phyloP scores from a whole-genome alignment of 35 echinoderm and acorn worm species.

The Diadema setosum region DNA sequence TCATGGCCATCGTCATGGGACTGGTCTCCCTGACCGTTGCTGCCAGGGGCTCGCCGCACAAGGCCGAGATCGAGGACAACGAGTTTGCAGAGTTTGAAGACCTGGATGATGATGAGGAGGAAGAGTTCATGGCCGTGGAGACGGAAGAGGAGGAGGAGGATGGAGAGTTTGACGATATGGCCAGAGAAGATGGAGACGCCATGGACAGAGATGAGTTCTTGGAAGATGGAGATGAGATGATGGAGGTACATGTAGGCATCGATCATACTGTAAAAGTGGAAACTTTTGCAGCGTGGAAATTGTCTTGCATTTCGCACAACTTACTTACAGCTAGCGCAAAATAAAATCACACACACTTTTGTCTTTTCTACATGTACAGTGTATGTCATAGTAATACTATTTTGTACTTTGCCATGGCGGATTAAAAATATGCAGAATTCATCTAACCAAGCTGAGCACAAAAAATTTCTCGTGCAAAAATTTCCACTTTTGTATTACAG shows the following conservation, averaged over 20 bases:
- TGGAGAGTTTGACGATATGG: conserved; percentile 57
- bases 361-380: too few species aligned
- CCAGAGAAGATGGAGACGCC: conserved; percentile 33
- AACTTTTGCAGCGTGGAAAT: too few species aligned
- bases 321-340: too few species aligned
- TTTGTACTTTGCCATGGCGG: too few species aligned
- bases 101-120: conserved; percentile 91
- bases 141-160: conserved; percentile 70
- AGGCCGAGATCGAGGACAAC: conserved; percentile 90
- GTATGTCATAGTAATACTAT: too few species aligned
- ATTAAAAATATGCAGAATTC: too few species aligned
- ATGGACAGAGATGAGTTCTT: conserved; percentile 53
- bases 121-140: conserved; percentile 63
- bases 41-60: conserved; percentile 27
- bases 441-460: too few species aligned
- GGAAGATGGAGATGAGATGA: conserved; percentile 59
- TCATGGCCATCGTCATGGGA: neutral
- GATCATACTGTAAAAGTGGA: neutral
- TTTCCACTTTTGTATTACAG: too few species aligned
- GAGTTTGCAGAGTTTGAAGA: conserved; percentile 99
- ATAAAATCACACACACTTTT: too few species aligned
- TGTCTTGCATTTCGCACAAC: too few species aligned
- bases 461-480: too few species aligned
- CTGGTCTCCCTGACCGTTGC: neutral
- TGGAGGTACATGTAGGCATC: conserved; percentile 53